A percentile compares a stretch with the other conserved stretches of the same genome.
These are phyloP conservation scores for Coecobrya sp. DNA, from an alignment of 2,888 invertebrate genomes.

Conservation along the genomic window DNA sequence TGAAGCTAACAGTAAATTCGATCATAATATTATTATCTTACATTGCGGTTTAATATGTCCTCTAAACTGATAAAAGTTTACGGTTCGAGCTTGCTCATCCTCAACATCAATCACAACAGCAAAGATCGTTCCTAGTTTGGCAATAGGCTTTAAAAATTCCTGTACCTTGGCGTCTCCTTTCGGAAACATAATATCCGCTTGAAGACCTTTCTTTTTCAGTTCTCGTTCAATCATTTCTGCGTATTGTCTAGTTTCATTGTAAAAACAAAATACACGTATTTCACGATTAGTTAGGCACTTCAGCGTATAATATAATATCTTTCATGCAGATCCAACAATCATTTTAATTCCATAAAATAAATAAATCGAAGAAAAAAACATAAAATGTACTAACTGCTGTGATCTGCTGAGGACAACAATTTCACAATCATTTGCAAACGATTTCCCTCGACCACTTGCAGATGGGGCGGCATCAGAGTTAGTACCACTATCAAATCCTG, in stretches of 20 bases:
- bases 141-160: constrained; percentile 81
- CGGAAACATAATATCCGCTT: constrained; percentile 85
- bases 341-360: too few species aligned
- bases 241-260: constrained; percentile 75
- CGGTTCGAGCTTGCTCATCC: constrained; percentile 77
- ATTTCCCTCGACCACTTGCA: background rate
- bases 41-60: constrained; percentile 81
- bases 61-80: constrained; percentile 83
- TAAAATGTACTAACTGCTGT: constrained; percentile 76
- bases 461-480: constrained; percentile 19
- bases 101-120: constrained; percentile 84
- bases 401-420: constrained; percentile 75
- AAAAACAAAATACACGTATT: background rate
- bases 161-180: constrained; percentile 78
- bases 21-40: constrained; percentile 52
- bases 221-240: constrained; percentile 82
- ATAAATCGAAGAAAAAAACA: too few species aligned
- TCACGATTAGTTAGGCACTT: too few species aligned
- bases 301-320: too few species aligned
- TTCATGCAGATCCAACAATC: too few species aligned
- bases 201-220: constrained; percentile 79
- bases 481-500: constrained; percentile 51
- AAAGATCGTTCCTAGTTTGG: constrained; percentile 83
- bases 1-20: background rate
- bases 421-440: constrained; percentile 82